phyloP scores from a whole-genome alignment of 1,140 invertebrate species.

The Pseudachorutes palmiensis region DNA sequence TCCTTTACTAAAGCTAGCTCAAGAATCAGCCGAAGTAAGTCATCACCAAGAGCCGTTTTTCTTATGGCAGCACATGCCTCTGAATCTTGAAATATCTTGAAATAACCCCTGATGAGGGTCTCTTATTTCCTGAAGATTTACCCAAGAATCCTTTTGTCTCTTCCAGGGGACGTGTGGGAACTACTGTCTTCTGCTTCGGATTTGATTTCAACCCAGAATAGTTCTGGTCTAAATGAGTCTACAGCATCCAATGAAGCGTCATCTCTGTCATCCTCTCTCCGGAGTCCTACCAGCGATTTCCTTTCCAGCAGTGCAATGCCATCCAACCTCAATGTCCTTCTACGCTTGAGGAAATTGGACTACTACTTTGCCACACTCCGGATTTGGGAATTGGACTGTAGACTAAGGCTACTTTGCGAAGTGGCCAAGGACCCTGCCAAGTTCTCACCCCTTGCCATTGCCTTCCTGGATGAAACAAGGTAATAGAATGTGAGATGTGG shows the following conservation, averaged over 20 bases:
- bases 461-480: constrained; percentile 39
- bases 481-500: constrained; percentile 8
- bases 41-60: not conserved
- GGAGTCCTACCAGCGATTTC: not conserved
- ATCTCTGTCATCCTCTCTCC: not conserved
- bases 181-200: constrained; percentile 27
- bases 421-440: constrained; percentile 35
- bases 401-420: constrained; percentile 38
- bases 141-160: not conserved
- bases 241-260: not conserved
- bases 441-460: constrained; percentile 36
- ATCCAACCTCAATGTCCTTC: constrained; percentile 36
- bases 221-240: not conserved
- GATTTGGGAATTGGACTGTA: constrained; percentile 37
- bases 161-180: constrained; percentile 30
- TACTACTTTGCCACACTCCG: constrained; percentile 38
- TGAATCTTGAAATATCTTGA: not conserved
- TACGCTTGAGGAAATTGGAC: constrained; percentile 39
- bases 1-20: not conserved
- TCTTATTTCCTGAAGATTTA: not conserved
- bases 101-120: not conserved
- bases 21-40: not conserved
- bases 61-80: not conserved
- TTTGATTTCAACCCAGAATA: constrained; percentile 18
- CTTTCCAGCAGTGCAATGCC: constrained; percentile 9